These are phyloP conservation scores for Sebastes trivittatus DNA, from an alignment of 2,797 vertebrate genomes.

Conservation along the genomic window DNA sequence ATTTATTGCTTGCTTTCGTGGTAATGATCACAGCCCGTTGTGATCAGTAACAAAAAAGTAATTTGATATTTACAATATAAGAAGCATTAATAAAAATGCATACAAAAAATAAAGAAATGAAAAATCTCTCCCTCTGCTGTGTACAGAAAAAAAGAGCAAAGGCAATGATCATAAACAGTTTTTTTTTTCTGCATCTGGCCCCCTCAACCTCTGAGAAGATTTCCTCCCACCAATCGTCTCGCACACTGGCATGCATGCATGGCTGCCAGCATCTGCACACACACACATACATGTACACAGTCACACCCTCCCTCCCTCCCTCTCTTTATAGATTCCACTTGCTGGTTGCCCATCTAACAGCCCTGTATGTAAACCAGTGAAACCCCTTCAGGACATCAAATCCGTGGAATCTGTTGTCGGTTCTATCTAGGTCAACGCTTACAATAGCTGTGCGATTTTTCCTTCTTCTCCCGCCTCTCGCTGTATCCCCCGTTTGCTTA, in stretches of 20 bases:
- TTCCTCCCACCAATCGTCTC: slow-evolving; percentile 62
- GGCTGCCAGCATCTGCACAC: slow-evolving; percentile 43
- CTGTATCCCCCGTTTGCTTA: slow-evolving; percentile 58
- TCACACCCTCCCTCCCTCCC: slow-evolving; percentile 40
- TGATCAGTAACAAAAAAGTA: background rate
- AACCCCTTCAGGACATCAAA: slow-evolving; percentile 84
- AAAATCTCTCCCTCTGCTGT: background rate
- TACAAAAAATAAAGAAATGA: background rate
- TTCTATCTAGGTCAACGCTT: slow-evolving; percentile 86
- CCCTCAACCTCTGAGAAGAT: slow-evolving; percentile 55
- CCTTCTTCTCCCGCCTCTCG: slow-evolving; percentile 40
- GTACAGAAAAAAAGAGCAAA: slow-evolving; percentile 12
- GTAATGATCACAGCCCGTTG: background rate
- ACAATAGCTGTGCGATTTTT: slow-evolving; percentile 79
- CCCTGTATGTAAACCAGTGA: slow-evolving; percentile 81
- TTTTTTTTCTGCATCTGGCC: slow-evolving; percentile 48
- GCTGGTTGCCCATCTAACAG: slow-evolving; percentile 78
- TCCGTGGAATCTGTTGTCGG: slow-evolving; percentile 78
- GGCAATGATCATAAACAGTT: slow-evolving; percentile 11
- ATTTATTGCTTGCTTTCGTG: background rate
- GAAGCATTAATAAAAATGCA: background rate
- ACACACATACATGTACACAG: slow-evolving; percentile 31
- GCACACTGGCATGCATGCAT: slow-evolving; percentile 52
- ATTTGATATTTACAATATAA: background rate
- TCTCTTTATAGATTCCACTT: slow-evolving; percentile 71